Percentiles rank a stretch among this genome's conserved stretches.
Evolutionary conservation across 2,888 invertebrate species (phyloP).

Genomic region (Sinohyriopsis cumingii): DNA sequence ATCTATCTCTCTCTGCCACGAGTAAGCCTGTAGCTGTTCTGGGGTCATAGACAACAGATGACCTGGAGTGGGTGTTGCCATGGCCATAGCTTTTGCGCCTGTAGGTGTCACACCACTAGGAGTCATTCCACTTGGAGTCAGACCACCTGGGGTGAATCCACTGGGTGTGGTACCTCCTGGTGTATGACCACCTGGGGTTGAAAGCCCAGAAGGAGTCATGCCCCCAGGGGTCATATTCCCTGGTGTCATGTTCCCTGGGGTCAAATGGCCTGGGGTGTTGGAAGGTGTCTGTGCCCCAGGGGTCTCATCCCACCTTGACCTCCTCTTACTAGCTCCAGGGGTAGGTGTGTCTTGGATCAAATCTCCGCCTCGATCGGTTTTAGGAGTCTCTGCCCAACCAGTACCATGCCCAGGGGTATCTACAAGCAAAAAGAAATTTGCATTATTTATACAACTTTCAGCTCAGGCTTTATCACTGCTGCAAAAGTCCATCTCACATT

Average conservation of each 20-base stretch:
- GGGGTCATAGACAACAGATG: constrained; percentile 99
- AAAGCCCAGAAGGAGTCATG: constrained; percentile 58
- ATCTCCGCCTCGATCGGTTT: constrained; percentile 85
- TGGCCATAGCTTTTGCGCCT: constrained; percentile 93
- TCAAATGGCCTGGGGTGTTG: constrained; percentile 68
- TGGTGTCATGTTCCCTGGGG: constrained; percentile 76
- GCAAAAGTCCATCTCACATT: too few relatives aligned
- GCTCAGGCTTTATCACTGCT: background rate
- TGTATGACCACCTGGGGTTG: constrained; percentile 60
- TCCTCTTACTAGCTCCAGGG: constrained; percentile 93
- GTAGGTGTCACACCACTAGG: constrained; percentile 73
- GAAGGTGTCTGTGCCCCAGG: constrained; percentile 79
- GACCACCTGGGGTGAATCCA: constrained; percentile 64
- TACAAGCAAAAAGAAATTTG: constrained; percentile 53
- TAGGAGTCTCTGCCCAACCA: constrained; percentile 99
- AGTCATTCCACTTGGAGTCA: constrained; percentile 70
- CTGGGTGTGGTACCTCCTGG: constrained; percentile 72
- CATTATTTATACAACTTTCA: background rate
- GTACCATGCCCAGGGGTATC: constrained; percentile 96
- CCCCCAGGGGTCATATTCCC: constrained; percentile 58
- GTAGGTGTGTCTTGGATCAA: constrained; percentile 91
- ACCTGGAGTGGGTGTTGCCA: constrained; percentile 97
- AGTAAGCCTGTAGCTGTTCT: constrained; percentile 97
- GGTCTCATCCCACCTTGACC: constrained; percentile 99
- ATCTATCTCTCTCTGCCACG: constrained; percentile 99